Evolutionary conservation across 2,888 invertebrate genomes (phyloP), one percentile per base, ranked within the genome.

Genomic region (Odontocerum albicorne): DNA sequence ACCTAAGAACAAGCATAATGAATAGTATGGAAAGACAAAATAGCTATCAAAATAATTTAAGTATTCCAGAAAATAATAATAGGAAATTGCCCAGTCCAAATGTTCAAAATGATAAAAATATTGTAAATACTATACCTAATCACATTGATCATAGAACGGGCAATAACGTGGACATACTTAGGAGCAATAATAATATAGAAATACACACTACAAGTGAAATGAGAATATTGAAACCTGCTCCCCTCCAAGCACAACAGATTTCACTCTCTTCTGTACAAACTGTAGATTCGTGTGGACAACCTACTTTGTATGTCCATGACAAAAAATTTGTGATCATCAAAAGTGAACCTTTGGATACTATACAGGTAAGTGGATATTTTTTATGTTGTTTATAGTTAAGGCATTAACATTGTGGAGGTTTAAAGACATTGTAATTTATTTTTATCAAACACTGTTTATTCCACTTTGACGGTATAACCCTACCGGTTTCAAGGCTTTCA

Each of bases 281-380:
- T 1, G 51, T 59, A 7, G 61, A 61, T 16, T 49, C 61, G 2
- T 61, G 56, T 19, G 36, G 49, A 15, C 57, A 60, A 31, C 50
- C 63, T 1, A 63, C 62, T 6, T 70, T 74, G 60, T 78, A 74
- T 56, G 76, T 78, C 19, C 71, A 73, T 31, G 85, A 86, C 43
- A 85, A 86, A 67, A 86, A 85, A 66, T 72, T 83, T 60, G 80
- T 86, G 64, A 76, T 86, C 49, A 81, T 83, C 57, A 86, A 86
- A 68, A 84, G 79, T 68, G 80, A 85, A 61, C 78, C 78, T 1
- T 36, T 70, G 39, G 80, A 82, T 50, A 63, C 75, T 68, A 68
- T 71, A 51, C 75, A 75, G 65, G 71, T 81, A 65, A 50, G n/a
- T n/a, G n/a, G n/a, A n/a, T n/a, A n/a, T n/a, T n/a, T n/a, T n/a